These are phyloP conservation scores for Tolmerus cingulatus DNA, from an alignment of 2,888 invertebrate species.

Conservation along the genomic window DNA sequence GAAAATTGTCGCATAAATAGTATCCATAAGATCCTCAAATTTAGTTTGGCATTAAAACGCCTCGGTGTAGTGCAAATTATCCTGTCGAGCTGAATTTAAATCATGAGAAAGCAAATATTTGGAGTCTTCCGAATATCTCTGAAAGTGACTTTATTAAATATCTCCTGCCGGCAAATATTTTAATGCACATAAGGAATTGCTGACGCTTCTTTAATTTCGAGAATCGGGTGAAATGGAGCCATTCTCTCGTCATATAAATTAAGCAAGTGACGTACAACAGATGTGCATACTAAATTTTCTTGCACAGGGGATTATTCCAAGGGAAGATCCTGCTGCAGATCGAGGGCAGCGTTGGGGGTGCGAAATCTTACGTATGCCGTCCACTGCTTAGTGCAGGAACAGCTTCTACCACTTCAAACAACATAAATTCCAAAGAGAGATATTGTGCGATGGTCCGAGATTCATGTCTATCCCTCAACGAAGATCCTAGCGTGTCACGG, in stretches of 20 bases:
- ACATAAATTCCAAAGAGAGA: constrained; percentile 17
- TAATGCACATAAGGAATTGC: neutral
- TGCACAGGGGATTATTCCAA: neutral
- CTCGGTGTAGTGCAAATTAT: neutral
- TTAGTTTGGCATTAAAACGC: neutral
- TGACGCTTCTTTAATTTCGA: neutral
- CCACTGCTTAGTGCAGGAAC: neutral
- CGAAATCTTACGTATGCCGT: neutral
- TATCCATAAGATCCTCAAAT: neutral
- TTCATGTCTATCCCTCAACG: constrained; percentile 7
- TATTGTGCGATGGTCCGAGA: constrained; percentile 19
- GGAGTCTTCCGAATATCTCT: neutral
- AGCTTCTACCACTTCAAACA: constrained; percentile 12
- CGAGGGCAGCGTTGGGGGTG: neutral
- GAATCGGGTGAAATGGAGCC: neutral
- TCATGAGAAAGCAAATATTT: neutral
- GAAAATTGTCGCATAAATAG: neutral
- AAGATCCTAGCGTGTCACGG: constrained; percentile 11
- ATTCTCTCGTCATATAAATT: neutral
- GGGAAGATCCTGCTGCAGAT: neutral
- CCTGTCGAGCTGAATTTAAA: neutral
- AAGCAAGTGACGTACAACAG: neutral
- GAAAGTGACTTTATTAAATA: neutral
- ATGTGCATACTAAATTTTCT: neutral
- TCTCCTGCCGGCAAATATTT: neutral